phyloP scores from a whole-genome alignment of 2,113 vertebrate species.

The Cyprinodon brontotheroides region DNA sequence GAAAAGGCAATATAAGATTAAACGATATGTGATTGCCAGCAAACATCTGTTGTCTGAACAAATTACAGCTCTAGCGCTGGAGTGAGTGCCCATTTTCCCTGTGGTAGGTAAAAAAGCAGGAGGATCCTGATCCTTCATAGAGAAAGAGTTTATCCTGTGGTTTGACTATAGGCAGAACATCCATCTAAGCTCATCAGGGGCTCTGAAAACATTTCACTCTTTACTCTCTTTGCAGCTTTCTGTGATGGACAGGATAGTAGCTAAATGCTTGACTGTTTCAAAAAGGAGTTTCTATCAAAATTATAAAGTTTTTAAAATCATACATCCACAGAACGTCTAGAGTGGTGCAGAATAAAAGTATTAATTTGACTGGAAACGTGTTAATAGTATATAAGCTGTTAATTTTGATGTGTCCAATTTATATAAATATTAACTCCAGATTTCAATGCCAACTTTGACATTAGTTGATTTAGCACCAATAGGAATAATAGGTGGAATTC shows the following conservation, averaged over 20 bases:
- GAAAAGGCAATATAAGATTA: constrained; percentile 46
- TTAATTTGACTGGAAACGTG: no score
- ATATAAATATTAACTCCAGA: no score
- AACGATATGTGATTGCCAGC: constrained; percentile 54
- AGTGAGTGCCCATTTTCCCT: constrained; percentile 64
- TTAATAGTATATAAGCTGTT: no score
- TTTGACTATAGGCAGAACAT: constrained; percentile 21
- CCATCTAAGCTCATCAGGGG: constrained; percentile 1
- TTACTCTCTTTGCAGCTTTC: constrained; percentile 4
- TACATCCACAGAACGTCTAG: no score
- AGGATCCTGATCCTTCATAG: constrained; percentile 40
- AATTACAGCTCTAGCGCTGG: constrained; percentile 72
- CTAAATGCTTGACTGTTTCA: neutral
- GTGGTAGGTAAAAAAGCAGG: constrained; percentile 74
- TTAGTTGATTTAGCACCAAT: no score
- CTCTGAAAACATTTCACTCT: neutral
- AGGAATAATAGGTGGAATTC: no score
- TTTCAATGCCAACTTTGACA: no score
- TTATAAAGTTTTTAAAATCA: no score
- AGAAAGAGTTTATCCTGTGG: constrained; percentile 26
- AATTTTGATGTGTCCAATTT: no score
- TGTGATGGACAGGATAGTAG: neutral
- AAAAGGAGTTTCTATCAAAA: neutral
- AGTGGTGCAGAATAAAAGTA: no score
- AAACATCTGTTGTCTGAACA: constrained; percentile 79